phyloP scores from a whole-genome alignment of 2,888 invertebrate genomes.

The Beris chalybata region DNA sequence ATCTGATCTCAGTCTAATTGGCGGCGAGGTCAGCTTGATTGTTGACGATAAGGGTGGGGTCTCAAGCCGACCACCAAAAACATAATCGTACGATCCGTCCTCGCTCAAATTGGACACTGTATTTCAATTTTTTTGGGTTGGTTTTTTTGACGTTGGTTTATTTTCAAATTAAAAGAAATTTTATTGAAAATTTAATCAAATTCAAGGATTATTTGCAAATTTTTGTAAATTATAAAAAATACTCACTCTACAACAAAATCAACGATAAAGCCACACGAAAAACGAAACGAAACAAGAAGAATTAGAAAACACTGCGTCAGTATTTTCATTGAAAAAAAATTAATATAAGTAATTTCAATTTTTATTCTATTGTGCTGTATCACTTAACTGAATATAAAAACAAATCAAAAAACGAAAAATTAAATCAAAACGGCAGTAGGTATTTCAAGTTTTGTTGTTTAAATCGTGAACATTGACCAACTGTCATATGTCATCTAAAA shows the following conservation, averaged over 20 bases:
- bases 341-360: background rate
- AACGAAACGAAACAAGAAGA: slow-evolving; percentile 33
- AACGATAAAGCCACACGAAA: slow-evolving; percentile 50
- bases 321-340: slow-evolving; percentile 9
- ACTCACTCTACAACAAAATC: slow-evolving; percentile 48
- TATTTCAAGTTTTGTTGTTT: too few relatives aligned
- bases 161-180: background rate
- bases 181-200: background rate
- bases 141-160: background rate
- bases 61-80: slow-evolving; percentile 58
- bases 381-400: slow-evolving; percentile 4
- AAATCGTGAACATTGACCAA: too few relatives aligned
- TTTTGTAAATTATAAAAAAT: slow-evolving; percentile 33
- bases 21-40: slow-evolving; percentile 59
- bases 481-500: too few relatives aligned
- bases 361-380: background rate
- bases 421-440: too few relatives aligned
- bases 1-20: slow-evolving; percentile 57
- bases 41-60: slow-evolving; percentile 55
- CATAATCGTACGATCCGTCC: slow-evolving; percentile 58
- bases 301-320: slow-evolving; percentile 34
- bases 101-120: slow-evolving; percentile 58
- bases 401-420: too few relatives aligned
- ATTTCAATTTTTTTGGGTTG: slow-evolving; percentile 1
- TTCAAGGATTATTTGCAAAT: too few relatives aligned